Evolutionary conservation across 53 echinoderm and acorn worm species (phyloP), one percentile per base, ranked within the genome.

Genomic region (Henricia sp.): DNA sequence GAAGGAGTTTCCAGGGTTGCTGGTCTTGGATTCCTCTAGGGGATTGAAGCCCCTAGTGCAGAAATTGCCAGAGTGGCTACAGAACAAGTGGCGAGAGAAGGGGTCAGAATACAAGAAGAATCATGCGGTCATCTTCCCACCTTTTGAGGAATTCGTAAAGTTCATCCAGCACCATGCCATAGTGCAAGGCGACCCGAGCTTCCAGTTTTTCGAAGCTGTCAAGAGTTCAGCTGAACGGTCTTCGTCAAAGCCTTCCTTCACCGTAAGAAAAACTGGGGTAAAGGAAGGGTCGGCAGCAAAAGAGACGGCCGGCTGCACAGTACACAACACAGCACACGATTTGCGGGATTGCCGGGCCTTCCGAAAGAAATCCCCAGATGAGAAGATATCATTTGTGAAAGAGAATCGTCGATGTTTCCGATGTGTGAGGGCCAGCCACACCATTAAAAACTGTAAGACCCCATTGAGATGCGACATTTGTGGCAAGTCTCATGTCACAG

Each of bases 101-200:
- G n/a, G n/a, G n/a, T n/a, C n/a, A n/a, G n/a, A n/a, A n/a, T n/a
- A n/a, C n/a, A n/a, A n/a, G n/a, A n/a, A n/a, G n/a, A n/a, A n/a
- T n/a, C n/a, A n/a, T n/a, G n/a, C n/a, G n/a, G n/a, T n/a, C n/a
- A n/a, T n/a, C n/a, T n/a, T n/a, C n/a, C n/a, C n/a, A n/a, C n/a
- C n/a, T n/a, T n/a, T n/a, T n/a, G n/a, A n/a, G n/a, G n/a, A n/a
- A n/a, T n/a, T n/a, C n/a, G 84, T 74, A 14, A 37, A 75, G 16
- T 89, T 89, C 71, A 83, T 89, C 19, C 90, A 84, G 37, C 34
- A 84, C 38, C 89, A 89, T 25, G 89, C 89, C 9, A 53, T 54
- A 43, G 52, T 85, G 52, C 84, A 84, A 23, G 85, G 82, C 41
- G 85, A 89, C 40, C 85, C 89, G 25, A 85, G 89, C 70, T 89